Percentiles rank a stretch among this genome's conserved stretches.
These are phyloP conservation scores for Palythoa grandiflora DNA, from an alignment of 92 coral and sea anemone species.

Conservation along the genomic window DNA sequence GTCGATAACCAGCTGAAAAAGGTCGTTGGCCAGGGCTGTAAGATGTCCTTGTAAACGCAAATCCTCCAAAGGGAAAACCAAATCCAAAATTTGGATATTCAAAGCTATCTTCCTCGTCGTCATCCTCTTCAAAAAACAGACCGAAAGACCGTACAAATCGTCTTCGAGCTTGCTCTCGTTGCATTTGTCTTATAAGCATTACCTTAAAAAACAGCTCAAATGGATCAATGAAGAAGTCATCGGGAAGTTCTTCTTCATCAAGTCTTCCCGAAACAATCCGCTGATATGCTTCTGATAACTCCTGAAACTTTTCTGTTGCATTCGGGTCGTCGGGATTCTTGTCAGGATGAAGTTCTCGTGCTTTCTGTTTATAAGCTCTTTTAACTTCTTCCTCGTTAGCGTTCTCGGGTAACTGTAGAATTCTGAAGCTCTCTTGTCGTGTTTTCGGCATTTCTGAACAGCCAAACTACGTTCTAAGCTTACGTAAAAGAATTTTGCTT, in stretches of 20 bases:
- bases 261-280: constrained; percentile 52
- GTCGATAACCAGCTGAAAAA: constrained; percentile 1
- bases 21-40: background rate
- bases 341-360: constrained; percentile 84
- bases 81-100: background rate
- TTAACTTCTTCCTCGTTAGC: constrained; percentile 80
- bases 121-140: constrained; percentile 39
- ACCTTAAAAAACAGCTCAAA: constrained; percentile 57
- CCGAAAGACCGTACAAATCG: constrained; percentile 48
- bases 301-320: constrained; percentile 75
- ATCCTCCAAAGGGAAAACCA: constrained; percentile 43
- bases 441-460: constrained; percentile 63
- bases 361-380: constrained; percentile 79
- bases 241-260: constrained; percentile 50
- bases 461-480: background rate
- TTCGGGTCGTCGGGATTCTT: constrained; percentile 74
- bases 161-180: constrained; percentile 47
- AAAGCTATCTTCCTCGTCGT: constrained; percentile 42
- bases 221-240: constrained; percentile 51
- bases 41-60: background rate
- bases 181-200: constrained; percentile 59
- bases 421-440: constrained; percentile 67
- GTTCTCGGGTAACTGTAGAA: constrained; percentile 70
- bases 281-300: constrained; percentile 74
- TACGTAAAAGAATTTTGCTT: background rate